Evolutionary conservation across 2,797 vertebrate genomes (phyloP), one percentile per base, ranked within the genome.

Genomic region (Parauchenoglanis punctatus): DNA sequence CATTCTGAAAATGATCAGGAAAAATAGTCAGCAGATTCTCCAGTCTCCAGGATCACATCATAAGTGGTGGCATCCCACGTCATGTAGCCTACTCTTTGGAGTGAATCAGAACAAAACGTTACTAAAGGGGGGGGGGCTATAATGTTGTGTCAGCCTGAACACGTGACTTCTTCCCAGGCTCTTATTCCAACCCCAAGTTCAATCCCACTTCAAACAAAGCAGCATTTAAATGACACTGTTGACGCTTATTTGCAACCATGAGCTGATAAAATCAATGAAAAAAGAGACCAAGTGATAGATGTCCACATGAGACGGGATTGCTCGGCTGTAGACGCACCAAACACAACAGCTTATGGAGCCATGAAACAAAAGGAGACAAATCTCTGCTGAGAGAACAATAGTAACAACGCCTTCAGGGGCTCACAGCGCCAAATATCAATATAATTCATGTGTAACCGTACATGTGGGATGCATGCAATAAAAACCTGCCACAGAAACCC

Each of bases 341-440:
- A 88, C 87, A 83, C 76, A 78, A 61, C 80, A 83, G 40, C 40
- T 46, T 70, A 81, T 23, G 83, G 52, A 65, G 83, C 35, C 31
- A 67, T 87, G 72, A 89, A 89, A 91, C 90, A 91, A 91, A 91
- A 91, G 89, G 83, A 85, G 58, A 65, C 56, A 81, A 20, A 75
- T 82, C 75, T 61, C 12, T 68, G 72, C 44, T 81, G 52, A 40
- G 49, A 85, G 89, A 88, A 91, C 90, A 90, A 91, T 85, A 54
- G 84, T 77, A 63, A 31, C 61, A 49, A 72, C 85, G 78, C 31
- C 84, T 86, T 83, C 81, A 83, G 82, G 58, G 44, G 84, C 52
- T 83, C 52, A 12, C 65, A 52, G 67, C 46, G 77, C 23, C 0
- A 20, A 83, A 86, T 52, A 3, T 2, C 70, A 52, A 40, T 4